A percentile compares a stretch with the other conserved stretches of the same genome.
phyloP scores from a whole-genome alignment of 2,888 invertebrate species.

The Sarcophaga caerulescens region DNA sequence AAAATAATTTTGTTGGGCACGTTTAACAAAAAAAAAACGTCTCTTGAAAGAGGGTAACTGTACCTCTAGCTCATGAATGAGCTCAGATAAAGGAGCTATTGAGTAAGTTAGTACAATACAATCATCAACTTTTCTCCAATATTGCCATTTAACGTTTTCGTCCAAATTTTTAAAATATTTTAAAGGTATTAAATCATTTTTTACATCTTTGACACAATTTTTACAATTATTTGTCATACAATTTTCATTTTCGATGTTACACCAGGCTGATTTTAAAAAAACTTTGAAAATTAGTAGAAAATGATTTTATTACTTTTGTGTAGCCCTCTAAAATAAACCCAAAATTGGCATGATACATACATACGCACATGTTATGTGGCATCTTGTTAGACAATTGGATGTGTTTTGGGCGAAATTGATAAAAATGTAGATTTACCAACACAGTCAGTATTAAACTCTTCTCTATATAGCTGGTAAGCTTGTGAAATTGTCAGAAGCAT shows the following conservation, averaged over 20 bases:
- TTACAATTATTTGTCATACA: conserved; percentile 25
- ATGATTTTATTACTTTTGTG: conserved; percentile 18
- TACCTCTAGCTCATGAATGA: conserved; percentile 36
- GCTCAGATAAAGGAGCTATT: conserved; percentile 24
- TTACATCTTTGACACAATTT: conserved; percentile 37
- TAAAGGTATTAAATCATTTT: conserved; percentile 37
- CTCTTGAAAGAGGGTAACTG: conserved; percentile 32
- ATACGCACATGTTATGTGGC: conserved; percentile 44
- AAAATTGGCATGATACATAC: conserved; percentile 34
- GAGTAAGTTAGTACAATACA: conserved; percentile 20
- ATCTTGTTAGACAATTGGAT: conserved; percentile 25
- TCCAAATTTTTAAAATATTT: conserved; percentile 18
- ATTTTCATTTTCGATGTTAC: conserved; percentile 32
- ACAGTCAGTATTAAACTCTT: background rate
- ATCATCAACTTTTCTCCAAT: conserved; percentile 50
- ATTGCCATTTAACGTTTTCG: conserved; percentile 35
- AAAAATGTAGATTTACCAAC: conserved; percentile 11
- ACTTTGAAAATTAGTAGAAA: conserved; percentile 2
- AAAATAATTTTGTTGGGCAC: too few species aligned
- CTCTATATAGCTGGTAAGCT: conserved; percentile 16
- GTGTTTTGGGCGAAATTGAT: background rate
- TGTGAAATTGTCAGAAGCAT: background rate
- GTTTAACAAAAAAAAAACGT: conserved; percentile 16
- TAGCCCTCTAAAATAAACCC: conserved; percentile 15
- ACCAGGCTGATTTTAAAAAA: conserved; percentile 31